Evolutionary conservation across 2,888 invertebrate species (phyloP).

Genomic region (Dasysyrphus albostriatus): DNA sequence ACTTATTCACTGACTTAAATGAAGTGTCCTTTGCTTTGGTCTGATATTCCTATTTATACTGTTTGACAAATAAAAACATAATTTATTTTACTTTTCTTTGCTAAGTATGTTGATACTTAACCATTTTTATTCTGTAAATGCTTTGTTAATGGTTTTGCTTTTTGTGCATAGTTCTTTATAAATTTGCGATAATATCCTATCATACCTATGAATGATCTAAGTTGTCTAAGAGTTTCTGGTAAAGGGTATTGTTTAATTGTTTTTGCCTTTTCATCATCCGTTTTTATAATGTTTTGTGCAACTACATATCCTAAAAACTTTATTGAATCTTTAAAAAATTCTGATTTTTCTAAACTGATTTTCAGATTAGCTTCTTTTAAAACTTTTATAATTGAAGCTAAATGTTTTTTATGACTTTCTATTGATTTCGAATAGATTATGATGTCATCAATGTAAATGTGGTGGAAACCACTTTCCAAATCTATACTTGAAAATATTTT

Average conservation of each 20-base stretch:
- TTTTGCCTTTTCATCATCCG: too few species aligned
- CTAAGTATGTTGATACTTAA: constrained; percentile 39
- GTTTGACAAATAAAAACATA: too few species aligned
- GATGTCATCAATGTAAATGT: constrained; percentile 32
- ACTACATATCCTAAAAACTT: constrained; percentile 31
- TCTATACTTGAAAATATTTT: constrained; percentile 34
- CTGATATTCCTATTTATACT: too few species aligned
- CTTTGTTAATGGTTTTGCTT: constrained; percentile 36
- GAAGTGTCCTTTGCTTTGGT: too few species aligned
- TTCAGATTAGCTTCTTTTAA: constrained; percentile 32
- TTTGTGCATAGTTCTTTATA: too few species aligned
- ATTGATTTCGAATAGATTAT: constrained; percentile 5
- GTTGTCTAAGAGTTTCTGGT: constrained; percentile 25
- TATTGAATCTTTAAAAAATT: constrained; percentile 26
- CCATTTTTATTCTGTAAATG: constrained; percentile 39
- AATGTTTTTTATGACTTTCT: constrained; percentile 9
- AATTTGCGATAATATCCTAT: constrained; percentile 42
- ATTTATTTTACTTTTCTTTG: neutral
- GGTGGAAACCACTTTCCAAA: constrained; percentile 17
- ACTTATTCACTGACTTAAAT: too few species aligned
- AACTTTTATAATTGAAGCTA: constrained; percentile 9
- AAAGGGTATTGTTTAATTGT: constrained; percentile 33
- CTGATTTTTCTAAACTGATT: constrained; percentile 25
- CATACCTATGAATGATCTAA: constrained; percentile 31
- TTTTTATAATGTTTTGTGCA: constrained; percentile 20